A percentile compares a stretch with the other conserved stretches of the same genome.
Conservation (phyloP, 2,888 invertebrate genomes). For the Thereva unica region DNA sequence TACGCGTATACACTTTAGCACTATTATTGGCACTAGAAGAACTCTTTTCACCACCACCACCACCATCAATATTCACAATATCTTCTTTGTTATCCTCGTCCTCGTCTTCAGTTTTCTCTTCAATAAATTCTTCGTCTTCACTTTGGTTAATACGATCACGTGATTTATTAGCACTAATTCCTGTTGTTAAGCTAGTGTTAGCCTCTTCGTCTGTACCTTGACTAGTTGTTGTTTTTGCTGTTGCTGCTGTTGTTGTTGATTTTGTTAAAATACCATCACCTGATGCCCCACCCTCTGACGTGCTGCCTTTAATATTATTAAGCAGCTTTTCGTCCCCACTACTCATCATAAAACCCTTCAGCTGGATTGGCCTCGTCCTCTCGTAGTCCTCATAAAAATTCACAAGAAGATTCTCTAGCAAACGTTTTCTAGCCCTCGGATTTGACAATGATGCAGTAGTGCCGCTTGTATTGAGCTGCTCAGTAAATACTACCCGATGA, state of each 20-base stretch:
- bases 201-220: conserved; percentile 7
- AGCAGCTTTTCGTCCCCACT: conserved; percentile 23
- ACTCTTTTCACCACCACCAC: conserved; percentile 8
- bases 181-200: not conserved
- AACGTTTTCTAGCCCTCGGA: conserved; percentile 1
- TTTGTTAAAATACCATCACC: conserved; percentile 1
- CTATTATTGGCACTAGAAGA: not conserved
- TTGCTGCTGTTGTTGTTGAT: conserved; percentile 4
- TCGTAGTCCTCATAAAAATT: conserved; percentile 57
- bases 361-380: conserved; percentile 50
- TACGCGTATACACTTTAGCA: not conserved
- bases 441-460: not conserved
- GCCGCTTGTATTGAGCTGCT: not conserved
- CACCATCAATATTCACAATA: not conserved
- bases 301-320: conserved; percentile 9
- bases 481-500: not conserved
- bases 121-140: conserved; percentile 5
- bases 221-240: conserved; percentile 40
- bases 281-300: conserved; percentile 11
- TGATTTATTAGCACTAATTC: not conserved
- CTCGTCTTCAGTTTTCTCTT: not conserved
- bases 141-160: conserved; percentile 24
- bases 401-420: conserved; percentile 55
- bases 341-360: conserved; percentile 38
- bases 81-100: not conserved